Evolutionary conservation across 2,888 invertebrate genomes (phyloP), one percentile per base, ranked within the genome.

Genomic region (Agapostemon virescens): DNA sequence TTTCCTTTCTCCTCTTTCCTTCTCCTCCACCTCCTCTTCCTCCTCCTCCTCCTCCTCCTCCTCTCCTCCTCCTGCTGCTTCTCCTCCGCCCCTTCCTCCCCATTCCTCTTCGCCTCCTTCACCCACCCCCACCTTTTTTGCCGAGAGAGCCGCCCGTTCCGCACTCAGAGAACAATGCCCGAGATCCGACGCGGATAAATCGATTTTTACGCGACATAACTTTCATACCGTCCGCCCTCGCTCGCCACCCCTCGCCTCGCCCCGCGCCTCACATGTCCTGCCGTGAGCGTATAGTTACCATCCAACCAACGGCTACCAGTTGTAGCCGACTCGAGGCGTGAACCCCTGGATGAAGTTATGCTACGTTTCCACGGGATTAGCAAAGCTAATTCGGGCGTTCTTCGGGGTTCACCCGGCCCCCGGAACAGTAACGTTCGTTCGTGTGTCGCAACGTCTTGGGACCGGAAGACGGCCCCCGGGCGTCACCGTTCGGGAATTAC

Each of bases 101-200:
- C 7, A 7, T 20, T 45, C 45, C 45, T 45, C 45, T 49, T n/a
- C n/a, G 2, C 49, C 49, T 49, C n/a, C 49, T n/a, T n/a, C 49
- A 49, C 49, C n/a, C 49, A 49, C 2, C 49, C 49, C 49, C 49
- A 49, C 49, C n/a, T n/a, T 74, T 58, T 64, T 36, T 30, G 52
- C 61, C 52, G 36, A 20, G 49, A 49, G 49, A 45, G 58, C 49
- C 61, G 70, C 61, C 75, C 72, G 66, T 77, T 74, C 49, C 67
- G 68, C 78, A 80, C 70, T 64, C 77, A 76, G 87, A 89, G 90
- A 92, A 92, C 92, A 92, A 92, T 92, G 89, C 90, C 81, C 74
- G 88, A 92, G 92, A 92, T 92, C 90, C 89, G 89, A 90, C 91
- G 87, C 91, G 89, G 92, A 92, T 92, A 92, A 90, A 90, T 89